phyloP scores from a whole-genome alignment of 2,797 vertebrate species.

The Argentina silus region DNA sequence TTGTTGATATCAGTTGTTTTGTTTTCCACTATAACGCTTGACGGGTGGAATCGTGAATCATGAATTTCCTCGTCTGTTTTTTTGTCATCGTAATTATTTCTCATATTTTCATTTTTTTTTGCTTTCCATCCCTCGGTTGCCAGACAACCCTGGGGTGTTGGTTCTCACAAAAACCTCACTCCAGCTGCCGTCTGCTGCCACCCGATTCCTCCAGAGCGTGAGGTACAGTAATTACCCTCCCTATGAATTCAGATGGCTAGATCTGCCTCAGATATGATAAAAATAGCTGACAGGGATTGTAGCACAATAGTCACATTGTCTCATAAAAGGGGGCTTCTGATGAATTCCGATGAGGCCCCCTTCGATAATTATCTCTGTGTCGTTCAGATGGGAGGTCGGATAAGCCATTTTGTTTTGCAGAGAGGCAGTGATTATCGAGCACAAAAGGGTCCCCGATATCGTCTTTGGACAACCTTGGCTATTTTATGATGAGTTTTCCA shows the following conservation, averaged over 20 bases:
- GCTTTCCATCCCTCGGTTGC: slow-evolving; percentile 13
- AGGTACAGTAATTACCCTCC: slow-evolving; percentile 66
- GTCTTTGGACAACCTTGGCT: slow-evolving; percentile 68
- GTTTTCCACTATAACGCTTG: slow-evolving; percentile 56
- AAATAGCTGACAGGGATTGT: slow-evolving; percentile 81
- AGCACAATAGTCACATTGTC: slow-evolving; percentile 74
- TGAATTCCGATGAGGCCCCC: slow-evolving; percentile 65
- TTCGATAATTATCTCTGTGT: slow-evolving; percentile 72
- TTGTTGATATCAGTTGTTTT: slow-evolving; percentile 49
- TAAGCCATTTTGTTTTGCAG: slow-evolving; percentile 69
- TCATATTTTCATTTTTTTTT: slow-evolving; percentile 40
- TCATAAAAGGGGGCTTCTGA: slow-evolving; percentile 63
- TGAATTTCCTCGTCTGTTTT: slow-evolving; percentile 21
- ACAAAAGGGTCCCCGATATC: slow-evolving; percentile 35
- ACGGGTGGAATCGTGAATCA: slow-evolving; percentile 51
- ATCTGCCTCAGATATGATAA: slow-evolving; percentile 72
- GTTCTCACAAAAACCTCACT: slow-evolving; percentile 43
- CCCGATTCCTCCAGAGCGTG: slow-evolving; percentile 49
- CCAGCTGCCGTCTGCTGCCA: slow-evolving; percentile 13
- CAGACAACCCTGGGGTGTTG: slow-evolving; percentile 57
- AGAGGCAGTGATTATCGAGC: slow-evolving; percentile 53
- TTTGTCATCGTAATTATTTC: slow-evolving; percentile 54
- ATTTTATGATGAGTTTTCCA: slow-evolving; percentile 63
- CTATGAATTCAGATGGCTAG: slow-evolving; percentile 71
- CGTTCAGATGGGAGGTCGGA: slow-evolving; percentile 67